Percentiles rank a stretch among this genome's conserved stretches.
Evolutionary conservation across 2,113 vertebrate genomes (phyloP).

Genomic region (Tetraodon nigroviridis): DNA sequence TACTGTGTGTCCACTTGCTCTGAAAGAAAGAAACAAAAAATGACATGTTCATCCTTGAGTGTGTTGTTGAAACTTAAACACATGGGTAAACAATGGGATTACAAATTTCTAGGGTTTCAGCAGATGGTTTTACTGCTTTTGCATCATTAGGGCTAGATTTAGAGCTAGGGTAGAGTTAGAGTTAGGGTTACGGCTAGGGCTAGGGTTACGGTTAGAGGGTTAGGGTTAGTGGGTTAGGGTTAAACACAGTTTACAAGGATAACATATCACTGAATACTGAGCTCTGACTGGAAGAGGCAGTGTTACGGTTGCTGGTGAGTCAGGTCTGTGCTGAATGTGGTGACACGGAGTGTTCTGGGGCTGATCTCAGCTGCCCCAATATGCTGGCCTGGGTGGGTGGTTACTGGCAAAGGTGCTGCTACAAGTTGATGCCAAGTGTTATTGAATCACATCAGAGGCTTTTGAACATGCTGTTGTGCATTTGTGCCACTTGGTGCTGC

Average conservation of each 20-base stretch:
- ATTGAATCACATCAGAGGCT: slow-evolving; percentile 21
- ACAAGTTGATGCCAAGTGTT: slow-evolving; percentile 24
- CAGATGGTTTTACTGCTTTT: neutral
- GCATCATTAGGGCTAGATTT: no score
- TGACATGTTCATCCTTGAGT: neutral
- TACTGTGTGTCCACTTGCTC: slow-evolving; percentile 56
- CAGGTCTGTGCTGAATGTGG: slow-evolving; percentile 32
- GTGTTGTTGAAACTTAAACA: neutral
- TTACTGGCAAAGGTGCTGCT: slow-evolving; percentile 28
- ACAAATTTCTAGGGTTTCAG: neutral
- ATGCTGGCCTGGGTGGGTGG: slow-evolving; percentile 34
- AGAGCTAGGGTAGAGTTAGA: no score
- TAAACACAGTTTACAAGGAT: no score
- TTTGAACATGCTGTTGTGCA: slow-evolving; percentile 28
- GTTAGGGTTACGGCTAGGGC: no score
- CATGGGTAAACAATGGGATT: neutral
- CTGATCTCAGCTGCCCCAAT: slow-evolving; percentile 25
- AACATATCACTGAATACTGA: slow-evolving; percentile 34
- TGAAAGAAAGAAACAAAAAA: slow-evolving; percentile 31
- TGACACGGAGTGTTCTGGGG: slow-evolving; percentile 38
- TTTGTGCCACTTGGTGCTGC: slow-evolving; percentile 32
- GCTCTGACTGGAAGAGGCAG: slow-evolving; percentile 29
- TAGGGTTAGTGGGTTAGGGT: no score
- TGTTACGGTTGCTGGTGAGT: slow-evolving; percentile 35
- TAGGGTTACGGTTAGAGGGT: no score